Base-by-base conservation (phyloP, 2,797 vertebrate species). In the Sternotherus odoratus region DNA sequence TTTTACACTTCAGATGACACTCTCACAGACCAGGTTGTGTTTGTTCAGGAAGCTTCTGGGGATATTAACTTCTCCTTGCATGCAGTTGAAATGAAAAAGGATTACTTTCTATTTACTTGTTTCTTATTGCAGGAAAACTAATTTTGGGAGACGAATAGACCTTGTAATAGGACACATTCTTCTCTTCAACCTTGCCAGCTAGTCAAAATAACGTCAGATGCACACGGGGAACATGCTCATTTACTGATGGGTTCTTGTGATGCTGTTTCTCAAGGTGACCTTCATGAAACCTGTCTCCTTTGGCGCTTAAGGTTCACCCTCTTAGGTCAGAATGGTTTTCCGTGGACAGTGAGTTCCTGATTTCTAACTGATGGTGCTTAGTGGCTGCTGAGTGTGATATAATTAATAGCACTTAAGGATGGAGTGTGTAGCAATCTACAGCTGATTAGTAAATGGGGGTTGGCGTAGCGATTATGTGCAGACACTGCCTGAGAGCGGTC, bases 371-470 rank as follows among this genome's bases (percentile, higher is more conserved):
- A 97, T 95, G 83, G 84, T 95, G 97, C 91, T 95, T 94, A 78
- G 83, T 95, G 93, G 89, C 93, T 96, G 94, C 93, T 95, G 94
- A 97, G 84, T 93, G 90, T 91, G 93, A 96, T 96, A 94, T 97
- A 98, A 98, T 98, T 98, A 98, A 97, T 95, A 96, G 90, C 92
- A 96, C 95, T 97, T 96, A 95, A 95, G 51, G 95, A 87, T 97
- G 87, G 82, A 97, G 96, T 95, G 57, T 88, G 95, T 83, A 51
- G 77, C 93, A 95, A 91, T 96, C 95, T 87, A 83, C 74, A 92
- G 94, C 85, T 66, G 93, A 96, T 95, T 96, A 94, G 83, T 81
- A 91, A 95, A 96, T 91, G 87, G 72, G 19, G 93, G 83, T 97
- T 97, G 98, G 90, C 84, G 56, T 33, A 88, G 93, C 87, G 89